Evolutionary conservation across 2,888 invertebrate genomes (phyloP).

Genomic region (Palloptera scutellata): DNA sequence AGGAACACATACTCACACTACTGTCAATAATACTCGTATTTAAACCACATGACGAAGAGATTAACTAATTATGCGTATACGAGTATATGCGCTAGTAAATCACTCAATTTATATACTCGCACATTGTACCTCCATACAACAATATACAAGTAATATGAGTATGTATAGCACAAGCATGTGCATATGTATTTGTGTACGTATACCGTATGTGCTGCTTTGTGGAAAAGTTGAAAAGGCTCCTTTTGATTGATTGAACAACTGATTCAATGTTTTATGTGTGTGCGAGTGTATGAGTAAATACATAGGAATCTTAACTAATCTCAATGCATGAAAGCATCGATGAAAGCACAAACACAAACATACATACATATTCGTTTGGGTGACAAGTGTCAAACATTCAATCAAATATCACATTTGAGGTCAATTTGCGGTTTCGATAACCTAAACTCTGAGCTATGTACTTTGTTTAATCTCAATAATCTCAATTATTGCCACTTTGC

Average conservation of each 20-base stretch:
- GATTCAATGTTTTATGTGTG: conserved; percentile 3
- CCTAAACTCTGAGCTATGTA: too few species aligned
- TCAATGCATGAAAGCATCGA: too few species aligned
- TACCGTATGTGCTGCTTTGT: neutral
- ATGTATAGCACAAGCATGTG: neutral
- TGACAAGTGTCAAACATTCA: conserved; percentile 31
- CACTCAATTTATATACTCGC: too few species aligned
- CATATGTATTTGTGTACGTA: neutral
- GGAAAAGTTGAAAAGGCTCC: conserved; percentile 22
- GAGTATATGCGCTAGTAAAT: too few species aligned
- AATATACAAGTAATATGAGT: neutral
- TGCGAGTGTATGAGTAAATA: neutral
- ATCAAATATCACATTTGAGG: conserved; percentile 11
- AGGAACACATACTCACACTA: too few species aligned
- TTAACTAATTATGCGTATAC: too few species aligned
- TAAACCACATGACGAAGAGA: too few species aligned
- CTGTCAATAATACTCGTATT: too few species aligned
- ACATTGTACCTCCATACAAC: conserved; percentile 3
- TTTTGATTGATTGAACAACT: conserved; percentile 28
- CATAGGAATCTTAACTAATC: too few species aligned
- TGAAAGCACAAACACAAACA: neutral
- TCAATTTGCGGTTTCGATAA: conserved; percentile 1
- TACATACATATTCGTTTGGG: neutral
- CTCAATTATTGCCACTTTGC: too few species aligned
- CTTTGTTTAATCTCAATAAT: too few species aligned